Evolutionary conservation across 2,797 vertebrate species (phyloP), one percentile per base, ranked within the genome.

Genomic region (Agapornis canus): DNA sequence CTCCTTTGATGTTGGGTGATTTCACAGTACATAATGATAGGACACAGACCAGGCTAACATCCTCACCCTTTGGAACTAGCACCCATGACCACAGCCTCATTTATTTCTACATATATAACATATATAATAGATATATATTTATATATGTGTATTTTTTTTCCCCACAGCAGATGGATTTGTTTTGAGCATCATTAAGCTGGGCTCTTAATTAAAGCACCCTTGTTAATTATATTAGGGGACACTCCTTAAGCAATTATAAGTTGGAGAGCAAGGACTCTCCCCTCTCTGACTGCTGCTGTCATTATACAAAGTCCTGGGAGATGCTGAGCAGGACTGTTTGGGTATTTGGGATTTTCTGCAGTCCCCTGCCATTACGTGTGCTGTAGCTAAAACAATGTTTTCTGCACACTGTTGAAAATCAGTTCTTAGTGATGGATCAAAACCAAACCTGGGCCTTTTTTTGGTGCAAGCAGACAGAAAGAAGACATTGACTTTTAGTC

Each of bases 201-300:
- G 94, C 71, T 93, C 96, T 97, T 97, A 97, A 98, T 98, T 98
- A 98, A 97, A 77, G 87, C 94, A 73, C 86, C 93, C 83, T 97
- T 49, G 76, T 95, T 97, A 98, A 97, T 98, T 97, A 96, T 60
- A 83, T 63, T 92, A 68, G 92, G 95, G 90, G 96, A 97, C 86
- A 93, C 97, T 95, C 97, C 97, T 97, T 95, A 13, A 29, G 78
- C 48, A 94, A 97, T 97, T 96, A 96, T 7, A 48, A 79, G 10
- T 8, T 79, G 86, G 83, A 73, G 83, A 57, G 66, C 4, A 66
- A 86, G 31, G 47, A 69, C 29, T 79, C 88, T 70, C 85, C 94
- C 63, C 77, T 13, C 56, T 81, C 61, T 82, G 66, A 70, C 43
- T 73, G 31, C 65, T 68, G 32, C 13, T 90, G 52, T 86, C 89